Evolutionary conservation across 2,888 invertebrate genomes (phyloP).

Genomic region (Xylocampa areola): DNA sequence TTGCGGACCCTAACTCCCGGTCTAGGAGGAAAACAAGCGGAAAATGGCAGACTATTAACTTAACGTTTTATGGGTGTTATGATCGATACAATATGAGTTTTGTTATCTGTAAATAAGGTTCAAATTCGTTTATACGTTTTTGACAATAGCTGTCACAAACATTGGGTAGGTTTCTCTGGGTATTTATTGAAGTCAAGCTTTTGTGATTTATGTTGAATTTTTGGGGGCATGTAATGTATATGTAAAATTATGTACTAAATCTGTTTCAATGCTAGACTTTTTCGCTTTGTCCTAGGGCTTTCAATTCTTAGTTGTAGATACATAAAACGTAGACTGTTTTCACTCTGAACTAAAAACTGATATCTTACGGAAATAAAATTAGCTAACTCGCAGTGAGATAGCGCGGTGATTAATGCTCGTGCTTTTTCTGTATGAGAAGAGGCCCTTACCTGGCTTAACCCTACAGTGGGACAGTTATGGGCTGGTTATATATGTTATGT

Average conservation of each 20-base stretch:
- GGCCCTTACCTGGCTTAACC: too few relatives aligned
- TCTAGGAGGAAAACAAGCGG: slow-evolving; percentile 63
- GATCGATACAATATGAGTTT: slow-evolving; percentile 63
- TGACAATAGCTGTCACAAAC: slow-evolving; percentile 50
- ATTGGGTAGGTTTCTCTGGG: slow-evolving; percentile 19
- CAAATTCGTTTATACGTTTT: slow-evolving; percentile 49
- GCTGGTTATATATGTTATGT: too few relatives aligned
- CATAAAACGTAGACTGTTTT: too few relatives aligned
- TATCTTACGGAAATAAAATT: too few relatives aligned
- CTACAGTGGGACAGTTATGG: too few relatives aligned
- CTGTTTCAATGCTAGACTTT: not conserved
- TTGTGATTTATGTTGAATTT: slow-evolving; percentile 19
- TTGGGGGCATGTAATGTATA: slow-evolving; percentile 28
- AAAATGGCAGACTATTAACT: slow-evolving; percentile 65
- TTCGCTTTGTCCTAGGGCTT: too few relatives aligned
- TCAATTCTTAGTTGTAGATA: too few relatives aligned
- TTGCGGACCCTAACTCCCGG: slow-evolving; percentile 29
- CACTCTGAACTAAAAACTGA: too few relatives aligned
- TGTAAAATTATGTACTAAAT: slow-evolving; percentile 9
- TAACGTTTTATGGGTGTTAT: slow-evolving; percentile 62
- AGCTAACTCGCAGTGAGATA: too few relatives aligned
- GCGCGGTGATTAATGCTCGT: too few relatives aligned
- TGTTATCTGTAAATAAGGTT: slow-evolving; percentile 57
- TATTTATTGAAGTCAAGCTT: slow-evolving; percentile 26
- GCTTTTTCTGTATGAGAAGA: too few relatives aligned